These are phyloP conservation scores for Apamea epomidion DNA, from an alignment of 2,888 invertebrate species.

Conservation along the genomic window DNA sequence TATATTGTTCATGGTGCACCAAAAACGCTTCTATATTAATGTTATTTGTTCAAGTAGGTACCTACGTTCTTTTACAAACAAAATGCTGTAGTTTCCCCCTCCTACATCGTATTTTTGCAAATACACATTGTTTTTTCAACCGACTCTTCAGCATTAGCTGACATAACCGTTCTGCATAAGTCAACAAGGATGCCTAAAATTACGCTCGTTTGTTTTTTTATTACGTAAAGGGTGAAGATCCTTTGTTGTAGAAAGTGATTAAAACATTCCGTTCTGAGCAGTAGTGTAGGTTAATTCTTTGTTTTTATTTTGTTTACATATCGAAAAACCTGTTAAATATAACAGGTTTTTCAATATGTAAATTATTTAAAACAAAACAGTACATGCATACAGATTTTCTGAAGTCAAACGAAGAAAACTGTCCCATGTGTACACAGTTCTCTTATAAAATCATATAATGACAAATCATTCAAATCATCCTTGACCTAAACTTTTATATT, in stretches of 20 bases:
- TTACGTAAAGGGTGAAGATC: conserved; percentile 11
- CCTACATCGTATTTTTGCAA: conserved; percentile 45
- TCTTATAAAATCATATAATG: neutral
- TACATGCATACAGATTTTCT: neutral
- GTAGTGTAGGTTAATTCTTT: neutral
- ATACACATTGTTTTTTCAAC: conserved; percentile 54
- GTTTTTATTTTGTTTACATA: neutral
- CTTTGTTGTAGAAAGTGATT: conserved; percentile 33
- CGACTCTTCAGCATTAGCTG: conserved; percentile 54
- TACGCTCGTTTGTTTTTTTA: conserved; percentile 33
- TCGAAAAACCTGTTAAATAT: too few species aligned
- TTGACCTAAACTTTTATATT: conserved; percentile 32
- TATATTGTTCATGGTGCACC: neutral
- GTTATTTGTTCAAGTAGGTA: conserved; percentile 23
- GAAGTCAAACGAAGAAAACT: neutral
- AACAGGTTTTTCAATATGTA: too few species aligned
- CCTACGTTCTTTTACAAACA: conserved; percentile 33
- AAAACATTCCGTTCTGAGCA: neutral
- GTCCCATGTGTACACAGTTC: neutral
- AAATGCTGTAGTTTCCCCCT: conserved; percentile 19
- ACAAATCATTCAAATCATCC: conserved; percentile 18
- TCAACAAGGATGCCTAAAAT: conserved; percentile 60
- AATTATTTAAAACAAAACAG: neutral
- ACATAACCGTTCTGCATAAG: conserved; percentile 64
- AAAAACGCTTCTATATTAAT: conserved; percentile 23